Base-by-base conservation (phyloP, 2,797 vertebrate genomes). In the Pipistrellus nathusii region DNA sequence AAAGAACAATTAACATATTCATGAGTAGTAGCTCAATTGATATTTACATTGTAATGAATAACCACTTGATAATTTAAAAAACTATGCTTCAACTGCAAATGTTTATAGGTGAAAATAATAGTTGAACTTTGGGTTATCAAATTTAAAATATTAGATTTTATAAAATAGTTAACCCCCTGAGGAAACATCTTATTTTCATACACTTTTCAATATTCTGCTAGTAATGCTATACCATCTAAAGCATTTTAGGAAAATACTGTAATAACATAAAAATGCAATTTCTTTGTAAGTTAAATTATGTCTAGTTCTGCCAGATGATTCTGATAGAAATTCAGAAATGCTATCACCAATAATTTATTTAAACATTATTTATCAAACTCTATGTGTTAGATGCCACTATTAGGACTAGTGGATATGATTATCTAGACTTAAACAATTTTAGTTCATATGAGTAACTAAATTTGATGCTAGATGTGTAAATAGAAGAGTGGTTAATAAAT, bases 1-100 rank as follows among this genome's bases (percentile, higher is more conserved):
- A 95, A 94, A 96, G 76, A 95, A 95, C 77, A 95, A 91, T 92
- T 91, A 95, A 92, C 57, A 93, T 81, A 88, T 94, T 88, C 62
- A 95, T 91, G 87, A 97, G 81, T 87, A 76, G 76, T 75, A 94
- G 55, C 62, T 91, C 81, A 95, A 85, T 90, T 95, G 94, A 85
- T 76, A 21, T 46, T 75, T 95, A 89, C 41, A 78, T 59, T 84
- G 66, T 94, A 93, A 85, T 95, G 77, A 93, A 82, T 91, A 93
- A 62, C 64, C 76, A 80, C 93, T 93, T 94, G 18, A 25, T 88
- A 88, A 95, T 90, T 88, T 96, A 91, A 95, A 95, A 94, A 96
- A 72, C 32, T 68, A 1, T 41, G 10, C 41, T 23, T 95, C 94
- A 75, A 78, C 84, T 93, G 27, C n/a, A 85, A 95, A 91, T 90